Evolutionary conservation across 2,113 vertebrate species (phyloP), one percentile per base, ranked within the genome.

Genomic region (Zapus hudsonius): DNA sequence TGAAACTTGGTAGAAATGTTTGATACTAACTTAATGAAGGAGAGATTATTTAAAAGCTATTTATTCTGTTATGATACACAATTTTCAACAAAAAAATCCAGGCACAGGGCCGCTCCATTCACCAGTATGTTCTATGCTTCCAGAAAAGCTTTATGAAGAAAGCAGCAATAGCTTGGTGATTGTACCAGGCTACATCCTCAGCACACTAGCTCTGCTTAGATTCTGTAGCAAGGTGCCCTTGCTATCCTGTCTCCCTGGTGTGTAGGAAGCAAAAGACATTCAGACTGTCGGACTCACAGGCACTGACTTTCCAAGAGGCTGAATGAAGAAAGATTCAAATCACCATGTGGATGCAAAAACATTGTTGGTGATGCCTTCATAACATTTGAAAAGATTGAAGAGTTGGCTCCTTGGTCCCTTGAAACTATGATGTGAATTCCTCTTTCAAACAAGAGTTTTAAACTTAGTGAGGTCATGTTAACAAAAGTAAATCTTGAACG

Each of bases 391-490:
- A 87, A 44, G 16, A 83, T 55, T 85, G 88, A n/a, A 93, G 70
- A 84, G 13, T 29, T 27, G 59, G 42, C 20, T 16, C 31, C 88
- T 0, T 29, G 42, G 84, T 73, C 76, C 16, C 81, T 84, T 84
- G 55, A 86, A 84, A 94, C n/a, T 78, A 57, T 80, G 11, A 74
- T 83, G 79, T 93, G 83, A 66, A 57, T 73, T 73, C 82, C 11
- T 84, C 12, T 72, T 84, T 88, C 15, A 2, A 78, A 55, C 4
- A 86, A 61, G 8, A 36, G 4, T 42, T 89, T 59, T 23, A 33
- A 64, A 82, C 12, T 52, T 40, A 87, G 19, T 0, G 29, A 59
- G 69, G 22, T 38, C 55, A 57, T 76, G 31, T 70, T 29, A 85
- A 66, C n/a, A 79, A 57, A 83, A 61, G 25, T 36, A 89, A 85